phyloP scores from a whole-genome alignment of 2,113 vertebrate species.

The Meriones unguiculatus region DNA sequence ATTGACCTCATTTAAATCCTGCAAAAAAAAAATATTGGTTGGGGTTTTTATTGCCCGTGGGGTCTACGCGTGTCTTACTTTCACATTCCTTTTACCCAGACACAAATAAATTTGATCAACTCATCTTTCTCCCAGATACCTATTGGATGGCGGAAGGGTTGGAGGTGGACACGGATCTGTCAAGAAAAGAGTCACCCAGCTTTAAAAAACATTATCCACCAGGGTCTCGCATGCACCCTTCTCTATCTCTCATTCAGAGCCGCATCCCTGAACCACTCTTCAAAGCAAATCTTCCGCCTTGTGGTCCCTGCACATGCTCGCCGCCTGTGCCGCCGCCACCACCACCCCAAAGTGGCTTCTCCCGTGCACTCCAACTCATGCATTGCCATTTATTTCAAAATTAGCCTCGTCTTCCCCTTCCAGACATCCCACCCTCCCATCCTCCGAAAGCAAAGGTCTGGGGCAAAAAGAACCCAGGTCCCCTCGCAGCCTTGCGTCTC shows the following conservation, averaged over 20 bases:
- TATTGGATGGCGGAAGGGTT: constrained; percentile 39
- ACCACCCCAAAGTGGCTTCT: constrained; percentile 63
- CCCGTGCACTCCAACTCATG: constrained; percentile 53
- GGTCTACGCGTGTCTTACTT: constrained; percentile 71
- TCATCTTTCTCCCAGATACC: constrained; percentile 47
- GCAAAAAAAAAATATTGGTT: constrained; percentile 46
- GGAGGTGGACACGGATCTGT: constrained; percentile 40
- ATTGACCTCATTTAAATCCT: constrained; percentile 83
- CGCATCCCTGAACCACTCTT: constrained; percentile 66
- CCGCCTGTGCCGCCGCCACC: constrained; percentile 46
- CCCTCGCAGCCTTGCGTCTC: constrained; percentile 40
- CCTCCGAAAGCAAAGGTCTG: constrained; percentile 62
- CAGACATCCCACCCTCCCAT: background rate
- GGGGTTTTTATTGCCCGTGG: constrained; percentile 49
- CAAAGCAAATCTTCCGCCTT: constrained; percentile 65
- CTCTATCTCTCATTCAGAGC: constrained; percentile 48
- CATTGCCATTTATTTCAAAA: constrained; percentile 61
- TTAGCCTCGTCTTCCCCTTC: background rate
- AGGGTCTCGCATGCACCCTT: constrained; percentile 62
- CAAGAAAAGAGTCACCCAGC: constrained; percentile 57
- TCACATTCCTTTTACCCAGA: constrained; percentile 54
- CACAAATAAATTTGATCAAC: constrained; percentile 69
- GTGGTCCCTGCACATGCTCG: constrained; percentile 27
- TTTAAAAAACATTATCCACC: background rate
- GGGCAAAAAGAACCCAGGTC: constrained; percentile 45